These are phyloP conservation scores for Mirza zaza DNA, from an alignment of 2,113 vertebrate genomes.

Conservation along the genomic window DNA sequence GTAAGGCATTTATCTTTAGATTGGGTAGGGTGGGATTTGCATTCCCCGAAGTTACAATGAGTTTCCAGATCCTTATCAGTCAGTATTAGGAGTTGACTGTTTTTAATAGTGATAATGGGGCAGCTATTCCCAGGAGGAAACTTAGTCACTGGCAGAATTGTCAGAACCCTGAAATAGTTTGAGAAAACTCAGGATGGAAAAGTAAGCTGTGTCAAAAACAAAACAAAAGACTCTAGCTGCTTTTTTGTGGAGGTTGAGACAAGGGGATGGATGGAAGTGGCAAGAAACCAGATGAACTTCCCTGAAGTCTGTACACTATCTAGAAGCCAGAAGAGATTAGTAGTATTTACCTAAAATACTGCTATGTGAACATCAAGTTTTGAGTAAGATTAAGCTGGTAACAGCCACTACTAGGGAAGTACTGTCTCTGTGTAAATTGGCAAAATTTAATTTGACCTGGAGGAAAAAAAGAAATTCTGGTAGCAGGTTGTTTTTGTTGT, in stretches of 20 bases:
- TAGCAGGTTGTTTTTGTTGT: constrained; percentile 37
- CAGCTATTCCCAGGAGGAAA: constrained; percentile 81
- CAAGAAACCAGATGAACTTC: constrained; percentile 33
- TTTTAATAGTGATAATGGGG: constrained; percentile 85
- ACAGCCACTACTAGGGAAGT: constrained; percentile 11
- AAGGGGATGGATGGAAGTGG: neutral
- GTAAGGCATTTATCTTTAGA: constrained; percentile 75
- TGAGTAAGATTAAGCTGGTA: constrained; percentile 39
- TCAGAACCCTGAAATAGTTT: constrained; percentile 82
- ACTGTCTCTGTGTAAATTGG: constrained; percentile 23
- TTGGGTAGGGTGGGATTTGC: constrained; percentile 80
- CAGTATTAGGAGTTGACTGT: constrained; percentile 80
- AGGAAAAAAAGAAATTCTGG: neutral
- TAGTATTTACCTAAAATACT: neutral
- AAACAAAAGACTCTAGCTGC: neutral
- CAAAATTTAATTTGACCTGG: constrained; percentile 50
- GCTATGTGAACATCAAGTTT: constrained; percentile 17
- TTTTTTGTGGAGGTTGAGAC: neutral
- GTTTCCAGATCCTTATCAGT: constrained; percentile 84
- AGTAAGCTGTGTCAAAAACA: constrained; percentile 55
- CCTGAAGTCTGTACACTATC: neutral
- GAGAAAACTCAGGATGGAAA: constrained; percentile 76
- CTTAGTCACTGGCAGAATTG: constrained; percentile 83
- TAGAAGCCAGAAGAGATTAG: neutral
- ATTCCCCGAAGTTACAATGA: constrained; percentile 71